Conservation (phyloP, 1,140 invertebrate species). For the Musca vetustissima region DNA sequence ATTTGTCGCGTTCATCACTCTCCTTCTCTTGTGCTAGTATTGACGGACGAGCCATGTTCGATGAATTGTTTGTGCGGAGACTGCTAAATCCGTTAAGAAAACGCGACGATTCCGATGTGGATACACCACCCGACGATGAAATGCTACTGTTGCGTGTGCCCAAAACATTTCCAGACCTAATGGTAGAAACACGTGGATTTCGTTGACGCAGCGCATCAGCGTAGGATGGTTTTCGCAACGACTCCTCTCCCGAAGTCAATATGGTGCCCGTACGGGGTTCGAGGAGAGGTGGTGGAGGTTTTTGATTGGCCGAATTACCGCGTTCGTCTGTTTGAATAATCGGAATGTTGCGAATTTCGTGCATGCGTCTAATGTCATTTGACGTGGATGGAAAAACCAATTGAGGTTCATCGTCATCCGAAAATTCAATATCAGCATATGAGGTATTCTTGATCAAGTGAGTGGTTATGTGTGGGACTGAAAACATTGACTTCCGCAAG, state of each 20-base stretch:
- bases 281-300: slow-evolving; percentile 29
- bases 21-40: slow-evolving; percentile 27
- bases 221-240: slow-evolving; percentile 22
- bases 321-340: slow-evolving; percentile 22
- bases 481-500: slow-evolving; percentile 28
- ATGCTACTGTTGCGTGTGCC: slow-evolving; percentile 21
- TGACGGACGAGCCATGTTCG: slow-evolving; percentile 17
- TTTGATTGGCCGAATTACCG: background rate
- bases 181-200: background rate
- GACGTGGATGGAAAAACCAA: background rate
- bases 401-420: slow-evolving; percentile 30
- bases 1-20: slow-evolving; percentile 27
- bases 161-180: slow-evolving; percentile 17
- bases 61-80: slow-evolving; percentile 22
- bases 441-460: slow-evolving; percentile 27
- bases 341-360: slow-evolving; percentile 26
- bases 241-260: slow-evolving; percentile 21
- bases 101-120: slow-evolving; percentile 13
- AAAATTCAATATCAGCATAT: slow-evolving; percentile 31
- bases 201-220: slow-evolving; percentile 24
- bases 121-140: slow-evolving; percentile 12
- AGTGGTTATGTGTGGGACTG: slow-evolving; percentile 16
- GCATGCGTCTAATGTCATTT: background rate
- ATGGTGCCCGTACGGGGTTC: slow-evolving; percentile 28
- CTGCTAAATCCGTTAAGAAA: slow-evolving; percentile 22